A percentile compares a stretch with the other conserved stretches of the same genome.
Conservation (phyloP, 2,113 vertebrate species). For the Podarcis muralis region DNA sequence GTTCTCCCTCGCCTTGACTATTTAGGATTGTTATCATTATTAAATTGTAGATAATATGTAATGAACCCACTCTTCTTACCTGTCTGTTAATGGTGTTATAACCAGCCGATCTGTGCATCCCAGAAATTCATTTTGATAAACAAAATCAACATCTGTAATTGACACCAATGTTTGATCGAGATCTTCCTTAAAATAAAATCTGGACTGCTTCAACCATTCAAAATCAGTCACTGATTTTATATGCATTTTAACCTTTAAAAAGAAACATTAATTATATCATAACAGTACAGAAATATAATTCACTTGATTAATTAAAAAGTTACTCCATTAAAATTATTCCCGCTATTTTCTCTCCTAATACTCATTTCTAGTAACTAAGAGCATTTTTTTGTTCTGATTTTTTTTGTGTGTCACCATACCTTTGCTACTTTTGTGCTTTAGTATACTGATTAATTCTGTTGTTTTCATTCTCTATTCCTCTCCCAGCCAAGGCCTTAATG, state of each 20-base stretch:
- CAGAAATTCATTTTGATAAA: slow-evolving; percentile 92
- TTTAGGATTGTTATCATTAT: no score
- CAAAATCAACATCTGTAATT: slow-evolving; percentile 92
- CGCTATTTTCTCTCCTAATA: neutral
- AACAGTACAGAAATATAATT: neutral
- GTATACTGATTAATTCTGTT: neutral
- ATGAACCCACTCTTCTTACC: slow-evolving; percentile 67
- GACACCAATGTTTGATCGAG: slow-evolving; percentile 80
- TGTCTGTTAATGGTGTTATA: slow-evolving; percentile 92
- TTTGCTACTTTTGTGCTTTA: neutral
- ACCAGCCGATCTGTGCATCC: slow-evolving; percentile 92
- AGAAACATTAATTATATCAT: neutral
- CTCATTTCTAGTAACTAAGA: neutral
- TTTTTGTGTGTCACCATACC: neutral
- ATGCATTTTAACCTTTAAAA: slow-evolving; percentile 84
- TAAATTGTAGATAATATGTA: neutral
- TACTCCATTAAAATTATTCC: neutral
- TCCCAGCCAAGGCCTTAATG: neutral
- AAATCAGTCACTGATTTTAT: slow-evolving; percentile 84
- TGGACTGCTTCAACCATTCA: slow-evolving; percentile 91
- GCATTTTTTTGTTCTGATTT: neutral
- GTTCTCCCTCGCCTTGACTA: no score
- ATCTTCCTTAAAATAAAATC: slow-evolving; percentile 91
- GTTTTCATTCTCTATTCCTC: neutral
- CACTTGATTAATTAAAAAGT: neutral